A percentile compares a stretch with the other conserved stretches of the same genome.
Evolutionary conservation across 2,888 invertebrate genomes (phyloP).

Genomic region (Sialis lutaria): DNA sequence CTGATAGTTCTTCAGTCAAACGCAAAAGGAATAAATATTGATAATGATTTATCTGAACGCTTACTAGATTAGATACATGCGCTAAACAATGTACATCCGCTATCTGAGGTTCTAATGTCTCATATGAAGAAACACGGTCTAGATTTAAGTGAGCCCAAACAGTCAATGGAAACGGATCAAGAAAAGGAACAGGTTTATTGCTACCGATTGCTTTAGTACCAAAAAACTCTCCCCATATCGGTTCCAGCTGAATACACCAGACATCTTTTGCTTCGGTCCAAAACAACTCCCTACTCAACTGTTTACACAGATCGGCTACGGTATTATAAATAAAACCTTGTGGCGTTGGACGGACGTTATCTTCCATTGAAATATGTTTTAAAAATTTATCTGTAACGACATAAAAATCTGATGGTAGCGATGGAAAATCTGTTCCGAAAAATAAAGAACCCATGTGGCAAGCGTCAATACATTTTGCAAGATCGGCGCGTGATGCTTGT

Average conservation of each 20-base stretch:
- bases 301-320: slow-evolving; percentile 8
- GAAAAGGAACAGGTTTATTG: slow-evolving; percentile 57
- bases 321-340: slow-evolving; percentile 7
- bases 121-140: neutral
- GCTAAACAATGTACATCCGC: slow-evolving; percentile 67
- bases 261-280: slow-evolving; percentile 79
- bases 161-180: slow-evolving; percentile 75
- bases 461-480: slow-evolving; percentile 62
- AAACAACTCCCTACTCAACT: slow-evolving; percentile 26
- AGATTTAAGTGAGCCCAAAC: slow-evolving; percentile 52
- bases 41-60: slow-evolving; percentile 84
- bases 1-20: slow-evolving; percentile 62
- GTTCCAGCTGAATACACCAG: slow-evolving; percentile 78
- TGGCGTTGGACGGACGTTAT: slow-evolving; percentile 26
- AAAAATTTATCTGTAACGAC: slow-evolving; percentile 71
- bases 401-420: slow-evolving; percentile 46
- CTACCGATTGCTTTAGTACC: slow-evolving; percentile 62
- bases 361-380: slow-evolving; percentile 38
- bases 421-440: slow-evolving; percentile 63
- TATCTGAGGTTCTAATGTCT: slow-evolving; percentile 17
- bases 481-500: slow-evolving; percentile 54
- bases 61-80: slow-evolving; percentile 67
- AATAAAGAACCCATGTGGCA: slow-evolving; percentile 60
- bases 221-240: slow-evolving; percentile 84
- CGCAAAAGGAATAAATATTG: slow-evolving; percentile 80